phyloP scores from a whole-genome alignment of 2,797 vertebrate species.

The Arrhamphus sclerolepis region DNA sequence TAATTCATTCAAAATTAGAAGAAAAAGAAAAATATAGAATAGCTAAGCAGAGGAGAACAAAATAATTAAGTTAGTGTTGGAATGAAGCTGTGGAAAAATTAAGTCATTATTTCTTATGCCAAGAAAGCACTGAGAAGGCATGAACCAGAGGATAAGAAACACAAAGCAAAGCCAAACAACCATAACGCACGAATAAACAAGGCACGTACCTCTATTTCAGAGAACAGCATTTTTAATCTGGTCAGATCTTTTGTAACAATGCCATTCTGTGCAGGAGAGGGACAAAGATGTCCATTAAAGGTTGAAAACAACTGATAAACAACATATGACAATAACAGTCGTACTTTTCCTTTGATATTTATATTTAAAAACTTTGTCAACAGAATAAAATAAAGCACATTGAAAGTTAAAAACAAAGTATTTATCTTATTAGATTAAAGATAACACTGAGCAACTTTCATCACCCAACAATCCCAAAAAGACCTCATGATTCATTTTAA shows the following conservation, averaged over 20 bases:
- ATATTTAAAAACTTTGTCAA: not conserved
- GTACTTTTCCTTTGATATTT: not conserved
- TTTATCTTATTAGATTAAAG: too few species aligned
- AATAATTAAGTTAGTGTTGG: conserved; percentile 20
- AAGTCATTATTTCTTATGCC: conserved; percentile 5
- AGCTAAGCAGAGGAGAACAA: not conserved
- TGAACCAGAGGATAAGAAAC: not conserved
- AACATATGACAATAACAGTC: not conserved
- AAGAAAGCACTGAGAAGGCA: conserved; percentile 3
- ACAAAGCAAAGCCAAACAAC: conserved; percentile 1
- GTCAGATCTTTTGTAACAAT: conserved; percentile 97
- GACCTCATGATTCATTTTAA: too few species aligned
- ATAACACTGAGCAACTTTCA: too few species aligned
- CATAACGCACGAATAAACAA: not conserved
- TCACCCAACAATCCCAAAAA: too few species aligned
- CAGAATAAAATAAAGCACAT: too few species aligned
- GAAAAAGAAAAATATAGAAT: not conserved
- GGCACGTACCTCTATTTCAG: conserved; percentile 92
- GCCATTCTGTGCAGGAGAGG: conserved; percentile 85
- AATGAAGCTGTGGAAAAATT: conserved; percentile 20
- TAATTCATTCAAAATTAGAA: too few species aligned
- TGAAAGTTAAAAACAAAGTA: too few species aligned
- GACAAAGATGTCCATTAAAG: not conserved
- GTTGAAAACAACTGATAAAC: not conserved
- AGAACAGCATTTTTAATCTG: conserved; percentile 93